Conservation (phyloP, 2,797 vertebrate species). For the Scomberomorus guttatus region DNA sequence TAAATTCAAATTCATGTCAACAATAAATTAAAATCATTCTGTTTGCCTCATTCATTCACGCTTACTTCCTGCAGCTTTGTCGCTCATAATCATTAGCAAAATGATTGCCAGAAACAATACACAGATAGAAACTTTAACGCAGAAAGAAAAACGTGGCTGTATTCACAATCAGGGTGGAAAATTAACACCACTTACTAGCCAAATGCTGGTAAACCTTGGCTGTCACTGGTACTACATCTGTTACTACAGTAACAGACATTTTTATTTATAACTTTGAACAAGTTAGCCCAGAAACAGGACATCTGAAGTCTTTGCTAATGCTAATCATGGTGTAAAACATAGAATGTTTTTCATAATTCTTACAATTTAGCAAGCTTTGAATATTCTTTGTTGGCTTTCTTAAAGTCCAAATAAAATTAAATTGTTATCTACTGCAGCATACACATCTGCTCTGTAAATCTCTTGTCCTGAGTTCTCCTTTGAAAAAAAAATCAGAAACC, state of each 20-base stretch:
- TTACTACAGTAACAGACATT: constrained; percentile 15
- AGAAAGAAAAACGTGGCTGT: not conserved
- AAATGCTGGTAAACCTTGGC: constrained; percentile 25
- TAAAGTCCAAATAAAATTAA: not conserved
- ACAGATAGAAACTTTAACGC: not conserved
- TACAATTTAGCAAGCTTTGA: not conserved
- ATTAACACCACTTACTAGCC: constrained; percentile 2
- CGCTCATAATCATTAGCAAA: constrained; percentile 21
- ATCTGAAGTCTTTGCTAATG: not conserved
- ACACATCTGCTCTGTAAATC: too few species aligned
- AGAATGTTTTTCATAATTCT: not conserved
- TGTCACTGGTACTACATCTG: constrained; percentile 18
- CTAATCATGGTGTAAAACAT: not conserved
- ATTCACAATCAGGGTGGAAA: constrained; percentile 29
- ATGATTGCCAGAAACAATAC: constrained; percentile 2
- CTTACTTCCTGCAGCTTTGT: not conserved
- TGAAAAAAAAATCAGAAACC: too few species aligned
- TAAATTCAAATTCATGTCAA: not conserved
- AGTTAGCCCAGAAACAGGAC: not conserved
- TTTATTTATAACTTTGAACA: constrained; percentile 16
- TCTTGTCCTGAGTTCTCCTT: too few species aligned
- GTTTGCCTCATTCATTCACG: too few species aligned
- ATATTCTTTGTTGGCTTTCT: not conserved
- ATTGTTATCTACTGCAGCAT: too few species aligned
- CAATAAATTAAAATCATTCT: not conserved